Evolutionary conservation across 2,113 vertebrate species (phyloP).

Genomic region (Numenius arquata): DNA sequence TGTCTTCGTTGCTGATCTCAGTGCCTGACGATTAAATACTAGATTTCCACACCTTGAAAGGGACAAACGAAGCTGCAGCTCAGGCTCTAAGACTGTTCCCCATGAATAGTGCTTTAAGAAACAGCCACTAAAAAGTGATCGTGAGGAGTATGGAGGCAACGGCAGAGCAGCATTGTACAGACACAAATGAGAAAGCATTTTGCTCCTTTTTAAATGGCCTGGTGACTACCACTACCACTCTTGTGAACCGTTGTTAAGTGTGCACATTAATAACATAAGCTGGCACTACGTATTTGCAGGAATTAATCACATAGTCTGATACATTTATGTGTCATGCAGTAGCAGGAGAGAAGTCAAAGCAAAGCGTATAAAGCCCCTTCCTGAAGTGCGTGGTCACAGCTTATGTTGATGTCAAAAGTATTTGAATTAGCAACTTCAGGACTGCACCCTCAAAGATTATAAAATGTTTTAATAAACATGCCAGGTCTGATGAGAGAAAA

Average conservation of each 20-base stretch:
- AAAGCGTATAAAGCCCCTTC: not conserved
- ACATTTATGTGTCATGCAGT: not conserved
- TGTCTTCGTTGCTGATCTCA: not conserved
- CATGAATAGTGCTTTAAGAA: not conserved
- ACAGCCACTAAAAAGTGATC: not conserved
- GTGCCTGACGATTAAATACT: not conserved
- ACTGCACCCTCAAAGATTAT: not conserved
- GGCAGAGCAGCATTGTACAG: not conserved
- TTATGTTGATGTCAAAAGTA: not conserved
- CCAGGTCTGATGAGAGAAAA: not conserved
- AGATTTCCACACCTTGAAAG: not conserved
- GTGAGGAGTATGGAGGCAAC: not conserved
- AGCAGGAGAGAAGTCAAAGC: not conserved
- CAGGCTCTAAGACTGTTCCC: not conserved
- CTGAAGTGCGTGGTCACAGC: not conserved
- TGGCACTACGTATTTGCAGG: not conserved
- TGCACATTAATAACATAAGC: not conserved
- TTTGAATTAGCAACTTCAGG: not conserved
- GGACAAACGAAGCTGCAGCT: not conserved
- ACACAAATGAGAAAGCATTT: not conserved
- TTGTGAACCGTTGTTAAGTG: not conserved
- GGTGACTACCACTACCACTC: not conserved
- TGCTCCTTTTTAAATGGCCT: not conserved
- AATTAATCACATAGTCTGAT: not conserved
- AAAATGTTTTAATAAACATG: conserved; percentile 9